phyloP scores from a whole-genome alignment of 1,140 invertebrate genomes.

The Cherax quadricarinatus region DNA sequence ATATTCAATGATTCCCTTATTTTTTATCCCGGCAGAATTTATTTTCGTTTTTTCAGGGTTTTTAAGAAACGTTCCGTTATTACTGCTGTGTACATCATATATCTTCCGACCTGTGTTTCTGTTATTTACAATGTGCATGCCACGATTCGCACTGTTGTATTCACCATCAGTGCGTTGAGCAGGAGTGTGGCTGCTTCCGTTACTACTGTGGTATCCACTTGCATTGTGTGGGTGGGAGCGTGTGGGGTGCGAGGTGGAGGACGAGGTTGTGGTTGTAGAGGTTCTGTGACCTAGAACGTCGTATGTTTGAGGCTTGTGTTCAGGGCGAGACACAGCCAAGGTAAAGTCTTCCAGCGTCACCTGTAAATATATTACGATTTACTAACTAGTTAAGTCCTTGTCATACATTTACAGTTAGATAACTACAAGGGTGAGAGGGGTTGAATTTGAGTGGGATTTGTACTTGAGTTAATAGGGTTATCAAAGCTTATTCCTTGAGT shows the following conservation, averaged over 20 bases:
- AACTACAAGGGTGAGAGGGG: too few relatives aligned
- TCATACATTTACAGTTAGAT: background rate
- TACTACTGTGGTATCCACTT: background rate
- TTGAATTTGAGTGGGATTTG: too few relatives aligned
- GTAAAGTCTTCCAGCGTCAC: slow-evolving; percentile 16
- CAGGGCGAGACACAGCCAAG: background rate
- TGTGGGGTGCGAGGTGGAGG: background rate
- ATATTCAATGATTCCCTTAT: background rate
- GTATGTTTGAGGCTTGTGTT: slow-evolving; percentile 26
- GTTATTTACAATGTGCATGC: background rate
- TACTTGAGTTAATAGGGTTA: too few relatives aligned
- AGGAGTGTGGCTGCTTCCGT: background rate
- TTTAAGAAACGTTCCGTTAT: too few relatives aligned
- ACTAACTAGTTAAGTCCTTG: background rate
- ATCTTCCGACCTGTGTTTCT: background rate
- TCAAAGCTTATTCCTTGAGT: too few relatives aligned
- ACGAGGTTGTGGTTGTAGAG: background rate
- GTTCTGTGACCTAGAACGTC: slow-evolving; percentile 27
- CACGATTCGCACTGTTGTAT: too few relatives aligned
- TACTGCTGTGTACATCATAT: background rate
- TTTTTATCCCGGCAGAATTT: background rate
- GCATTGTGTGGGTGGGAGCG: background rate
- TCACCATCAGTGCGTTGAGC: background rate
- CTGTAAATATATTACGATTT: background rate
- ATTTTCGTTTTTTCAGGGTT: too few relatives aligned